These are phyloP conservation scores for Leuctra nigra DNA, from an alignment of 2,888 invertebrate genomes.

Conservation along the genomic window DNA sequence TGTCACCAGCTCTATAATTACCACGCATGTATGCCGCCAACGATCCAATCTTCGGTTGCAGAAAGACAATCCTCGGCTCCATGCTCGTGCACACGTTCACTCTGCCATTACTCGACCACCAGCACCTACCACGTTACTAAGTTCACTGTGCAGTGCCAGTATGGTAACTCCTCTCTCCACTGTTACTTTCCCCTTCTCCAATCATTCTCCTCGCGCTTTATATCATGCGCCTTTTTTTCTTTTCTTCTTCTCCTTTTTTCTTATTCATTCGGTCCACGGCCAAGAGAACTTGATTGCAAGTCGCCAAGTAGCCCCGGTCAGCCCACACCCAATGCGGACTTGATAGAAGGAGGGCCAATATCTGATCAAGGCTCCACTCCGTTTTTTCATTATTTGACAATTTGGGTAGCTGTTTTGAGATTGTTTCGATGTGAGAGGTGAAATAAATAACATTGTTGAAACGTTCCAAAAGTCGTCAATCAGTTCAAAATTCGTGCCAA, in stretches of 20 bases:
- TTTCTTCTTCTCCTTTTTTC: background rate
- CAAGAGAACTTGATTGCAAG: conserved; percentile 5
- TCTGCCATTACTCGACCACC: conserved; percentile 24
- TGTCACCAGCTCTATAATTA: background rate
- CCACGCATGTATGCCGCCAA: conserved; percentile 1
- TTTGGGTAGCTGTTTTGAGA: too few relatives aligned
- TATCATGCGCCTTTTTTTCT: too few relatives aligned
- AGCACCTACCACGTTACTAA: background rate
- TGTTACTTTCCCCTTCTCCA: too few relatives aligned
- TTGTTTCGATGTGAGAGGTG: too few relatives aligned
- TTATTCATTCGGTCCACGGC: background rate
- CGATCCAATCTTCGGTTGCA: conserved; percentile 34
- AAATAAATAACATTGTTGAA: too few relatives aligned
- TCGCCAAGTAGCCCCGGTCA: background rate
- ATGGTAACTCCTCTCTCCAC: background rate
- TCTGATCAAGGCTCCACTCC: too few relatives aligned
- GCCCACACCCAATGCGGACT: background rate
- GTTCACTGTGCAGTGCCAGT: background rate
- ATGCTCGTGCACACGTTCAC: conserved; percentile 34
- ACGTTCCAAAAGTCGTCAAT: too few relatives aligned
- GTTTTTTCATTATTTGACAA: too few relatives aligned
- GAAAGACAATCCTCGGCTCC: conserved; percentile 37
- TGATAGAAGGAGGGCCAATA: too few relatives aligned
- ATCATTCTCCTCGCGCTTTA: background rate
- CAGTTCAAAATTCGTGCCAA: too few relatives aligned